Percentiles rank a stretch among this genome's conserved stretches.
These are phyloP conservation scores for Monodelphis domestica DNA, from an alignment of 2,797 vertebrate species.

Conservation along the genomic window DNA sequence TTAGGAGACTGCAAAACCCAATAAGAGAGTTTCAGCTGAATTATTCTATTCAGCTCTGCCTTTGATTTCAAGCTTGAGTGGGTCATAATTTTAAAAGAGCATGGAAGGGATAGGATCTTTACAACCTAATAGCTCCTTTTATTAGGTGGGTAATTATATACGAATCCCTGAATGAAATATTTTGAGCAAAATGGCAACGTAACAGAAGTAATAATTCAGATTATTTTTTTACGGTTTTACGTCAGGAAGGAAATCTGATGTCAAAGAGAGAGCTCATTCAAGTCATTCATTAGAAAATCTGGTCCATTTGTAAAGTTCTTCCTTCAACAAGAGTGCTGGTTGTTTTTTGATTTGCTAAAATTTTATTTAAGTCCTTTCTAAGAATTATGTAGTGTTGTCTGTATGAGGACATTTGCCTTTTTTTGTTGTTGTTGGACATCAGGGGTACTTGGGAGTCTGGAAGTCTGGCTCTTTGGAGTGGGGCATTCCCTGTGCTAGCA, in stretches of 20 bases:
- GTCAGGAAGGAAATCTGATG: slow-evolving; percentile 74
- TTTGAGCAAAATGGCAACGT: slow-evolving; percentile 83
- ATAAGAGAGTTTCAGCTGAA: slow-evolving; percentile 79
- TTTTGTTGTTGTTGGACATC: slow-evolving; percentile 14
- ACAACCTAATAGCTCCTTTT: slow-evolving; percentile 86
- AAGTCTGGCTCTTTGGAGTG: slow-evolving; percentile 45
- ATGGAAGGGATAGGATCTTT: slow-evolving; percentile 84
- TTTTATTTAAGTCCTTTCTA: slow-evolving; percentile 70
- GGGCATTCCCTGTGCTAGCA: slow-evolving; percentile 58
- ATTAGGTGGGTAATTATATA: slow-evolving; percentile 86
- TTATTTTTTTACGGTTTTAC: slow-evolving; percentile 78
- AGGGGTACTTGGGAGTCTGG: slow-evolving; percentile 7
- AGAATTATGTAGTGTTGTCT: slow-evolving; percentile 37
- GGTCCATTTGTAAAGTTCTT: slow-evolving; percentile 71
- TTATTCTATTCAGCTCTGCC: slow-evolving; percentile 84
- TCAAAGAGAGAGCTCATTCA: slow-evolving; percentile 80
- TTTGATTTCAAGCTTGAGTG: slow-evolving; percentile 87
- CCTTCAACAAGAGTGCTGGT: slow-evolving; percentile 68
- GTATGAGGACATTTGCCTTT: slow-evolving; percentile 14
- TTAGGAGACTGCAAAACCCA: slow-evolving; percentile 82
- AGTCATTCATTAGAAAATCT: slow-evolving; percentile 77
- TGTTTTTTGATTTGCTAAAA: slow-evolving; percentile 64
- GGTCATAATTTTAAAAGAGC: slow-evolving; percentile 85
- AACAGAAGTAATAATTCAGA: slow-evolving; percentile 84
- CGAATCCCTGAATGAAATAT: slow-evolving; percentile 84